Base-by-base conservation (phyloP, 2,888 invertebrate species). In the Sisyra nigra region DNA sequence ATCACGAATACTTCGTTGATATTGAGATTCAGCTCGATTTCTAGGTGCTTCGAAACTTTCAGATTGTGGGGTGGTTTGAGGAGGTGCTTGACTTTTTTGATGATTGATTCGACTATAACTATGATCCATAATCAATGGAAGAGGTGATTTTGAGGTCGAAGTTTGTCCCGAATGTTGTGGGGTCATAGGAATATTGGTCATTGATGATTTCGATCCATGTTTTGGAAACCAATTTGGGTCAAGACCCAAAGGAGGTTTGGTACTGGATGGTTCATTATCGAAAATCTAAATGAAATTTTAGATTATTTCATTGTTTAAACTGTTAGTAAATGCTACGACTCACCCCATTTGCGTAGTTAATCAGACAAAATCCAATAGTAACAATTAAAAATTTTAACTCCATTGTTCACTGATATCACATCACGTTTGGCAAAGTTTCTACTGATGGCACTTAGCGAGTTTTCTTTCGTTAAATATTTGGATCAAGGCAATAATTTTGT, bases 61-160 rank as follows among this genome's bases (percentile, higher is more conserved):
- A 19, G 11, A 13, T 36, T 32, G 32, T 13, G 4, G 15, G 15
- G 6, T 6, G 3, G 40, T 24, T 11, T 24, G 24, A 24, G 24
- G 24, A 5, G 24, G 24, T 5, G 34, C n/a, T n/a, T 33, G 14
- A 39, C 33, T 30, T n/a, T 19, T 33, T 35, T 45, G 32, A 2
- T 32, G 9, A 29, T 42, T 33, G 2, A 47, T 45, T 34, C 41
- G 34, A 36, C 47, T 47, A 33, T 47, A 47, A 35, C 45, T 47
- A 7, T 45, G 45, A 15, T 47, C 42, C 34, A 47, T 37, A 7
- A 36, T 40, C 11, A 46, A 8, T 24, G 35, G 36, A 3, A 33
- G 17, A 10, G 40, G 29, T 31, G 30, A 3, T 14, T 13, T 10
- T 38, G 3, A 15, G n/a, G 35, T 18, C 36, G 36, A 34, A 24